phyloP scores from a whole-genome alignment of 1,140 invertebrate species.

The Drosophila varians region DNA sequence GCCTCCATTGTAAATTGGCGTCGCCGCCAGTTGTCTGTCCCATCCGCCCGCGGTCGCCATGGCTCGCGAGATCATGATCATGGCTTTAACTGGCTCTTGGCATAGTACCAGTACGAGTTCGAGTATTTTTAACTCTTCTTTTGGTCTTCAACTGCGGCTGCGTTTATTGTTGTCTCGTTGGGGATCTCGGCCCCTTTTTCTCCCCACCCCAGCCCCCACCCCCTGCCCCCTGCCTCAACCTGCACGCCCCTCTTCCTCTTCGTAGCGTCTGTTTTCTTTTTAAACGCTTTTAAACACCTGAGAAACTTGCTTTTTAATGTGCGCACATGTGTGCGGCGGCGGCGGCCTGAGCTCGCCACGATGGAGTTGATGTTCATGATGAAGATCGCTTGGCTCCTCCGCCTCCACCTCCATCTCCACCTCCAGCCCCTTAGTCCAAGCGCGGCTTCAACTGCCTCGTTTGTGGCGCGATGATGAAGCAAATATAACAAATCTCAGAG shows the following conservation, averaged over 20 bases:
- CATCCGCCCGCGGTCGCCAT: conserved; percentile 45
- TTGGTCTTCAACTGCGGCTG: conserved; percentile 34
- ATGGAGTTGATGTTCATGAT: conserved; percentile 26
- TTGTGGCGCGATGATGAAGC: conserved; percentile 78
- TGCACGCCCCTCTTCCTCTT: conserved; percentile 7
- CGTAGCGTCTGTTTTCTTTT: conserved; percentile 71
- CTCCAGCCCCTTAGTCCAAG: background rate
- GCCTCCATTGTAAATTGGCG: conserved; percentile 21
- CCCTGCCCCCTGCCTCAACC: no score
- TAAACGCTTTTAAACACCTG: conserved; percentile 82
- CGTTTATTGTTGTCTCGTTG: conserved; percentile 76
- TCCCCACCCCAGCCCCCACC: no score
- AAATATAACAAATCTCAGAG: conserved; percentile 80
- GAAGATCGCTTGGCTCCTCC: conserved; percentile 26
- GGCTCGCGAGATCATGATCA: conserved; percentile 79
- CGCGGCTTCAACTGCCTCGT: conserved; percentile 50
- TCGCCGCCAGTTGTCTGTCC: conserved; percentile 48
- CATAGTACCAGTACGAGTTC: conserved; percentile 50
- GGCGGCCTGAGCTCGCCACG: conserved; percentile 21
- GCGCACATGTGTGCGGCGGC: conserved; percentile 63
- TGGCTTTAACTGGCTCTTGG: conserved; percentile 81
- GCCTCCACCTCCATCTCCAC: conserved; percentile 7
- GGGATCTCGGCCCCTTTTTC: conserved; percentile 28
- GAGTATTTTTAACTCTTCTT: conserved; percentile 73
- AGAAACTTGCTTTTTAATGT: conserved; percentile 82